These are phyloP conservation scores for Aldabrachelys gigantea DNA, from an alignment of 2,113 vertebrate species.

Conservation along the genomic window DNA sequence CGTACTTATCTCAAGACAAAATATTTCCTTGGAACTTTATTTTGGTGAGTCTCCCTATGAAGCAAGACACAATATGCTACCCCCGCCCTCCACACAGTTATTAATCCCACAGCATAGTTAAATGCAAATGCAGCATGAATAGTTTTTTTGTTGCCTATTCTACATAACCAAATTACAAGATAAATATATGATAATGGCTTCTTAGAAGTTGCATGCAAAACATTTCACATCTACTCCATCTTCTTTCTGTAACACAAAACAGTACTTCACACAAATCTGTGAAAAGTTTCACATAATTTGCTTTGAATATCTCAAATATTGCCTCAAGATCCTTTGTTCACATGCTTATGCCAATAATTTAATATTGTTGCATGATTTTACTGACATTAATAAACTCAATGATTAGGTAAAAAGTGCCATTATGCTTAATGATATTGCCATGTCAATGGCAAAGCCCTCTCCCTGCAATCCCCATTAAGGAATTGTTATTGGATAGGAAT, in stretches of 20 bases:
- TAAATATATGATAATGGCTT: not conserved
- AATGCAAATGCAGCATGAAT: not conserved
- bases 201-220: not conserved
- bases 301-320: not conserved
- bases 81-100: not conserved
- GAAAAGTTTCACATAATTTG: not conserved
- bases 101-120: not conserved
- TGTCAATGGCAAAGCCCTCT: not conserved
- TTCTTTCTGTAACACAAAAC: not conserved
- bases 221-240: not conserved
- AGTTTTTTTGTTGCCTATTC: not conserved
- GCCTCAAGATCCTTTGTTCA: not conserved
- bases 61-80: not conserved
- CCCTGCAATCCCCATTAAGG: not conserved
- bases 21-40: accelerated
- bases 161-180: not conserved
- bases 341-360: not conserved
- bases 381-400: not conserved
- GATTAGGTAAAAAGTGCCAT: not conserved
- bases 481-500: not conserved
- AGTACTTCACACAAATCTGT: not conserved
- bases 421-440: not conserved
- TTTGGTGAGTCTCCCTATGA: not conserved
- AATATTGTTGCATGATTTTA: not conserved
- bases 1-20: not conserved